phyloP scores from a whole-genome alignment of 30 jellyfish, hydroid and myxozoan genomes.

The Turritopsis rubra region DNA sequence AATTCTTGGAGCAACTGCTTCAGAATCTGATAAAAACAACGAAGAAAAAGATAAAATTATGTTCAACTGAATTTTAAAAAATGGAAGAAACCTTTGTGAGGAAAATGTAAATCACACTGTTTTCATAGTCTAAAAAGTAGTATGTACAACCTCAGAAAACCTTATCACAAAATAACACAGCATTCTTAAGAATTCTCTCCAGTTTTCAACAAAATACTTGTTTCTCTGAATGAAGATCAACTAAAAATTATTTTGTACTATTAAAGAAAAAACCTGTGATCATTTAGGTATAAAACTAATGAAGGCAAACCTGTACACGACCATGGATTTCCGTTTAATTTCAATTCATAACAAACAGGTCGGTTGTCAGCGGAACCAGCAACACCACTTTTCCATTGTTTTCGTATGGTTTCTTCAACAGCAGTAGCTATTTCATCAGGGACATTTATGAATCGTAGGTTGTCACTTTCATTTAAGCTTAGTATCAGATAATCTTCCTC shows the following conservation, averaged over 20 bases:
- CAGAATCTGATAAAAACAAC: not conserved
- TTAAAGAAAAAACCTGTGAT: too few relatives aligned
- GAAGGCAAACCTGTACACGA: not conserved
- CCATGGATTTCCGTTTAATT: not conserved
- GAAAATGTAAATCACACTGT: too few relatives aligned
- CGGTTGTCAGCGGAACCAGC: not conserved
- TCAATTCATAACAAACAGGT: not conserved
- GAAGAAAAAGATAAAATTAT: not conserved
- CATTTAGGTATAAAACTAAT: not conserved
- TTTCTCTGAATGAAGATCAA: too few relatives aligned
- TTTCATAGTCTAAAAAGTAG: too few relatives aligned
- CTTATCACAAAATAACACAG: too few relatives aligned
- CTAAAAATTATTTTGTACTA: too few relatives aligned
- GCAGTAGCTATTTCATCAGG: not conserved
- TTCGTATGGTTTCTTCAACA: not conserved
- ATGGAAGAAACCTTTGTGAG: too few relatives aligned
- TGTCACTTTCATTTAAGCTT: not conserved
- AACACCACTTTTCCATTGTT: not conserved
- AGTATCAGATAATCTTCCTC: not conserved
- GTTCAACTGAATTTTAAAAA: too few relatives aligned
- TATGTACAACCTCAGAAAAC: too few relatives aligned
- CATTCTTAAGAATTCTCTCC: too few relatives aligned
- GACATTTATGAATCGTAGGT: not conserved
- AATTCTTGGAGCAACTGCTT: not conserved
- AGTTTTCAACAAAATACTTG: too few relatives aligned